Conservation (phyloP, 2,113 vertebrate species). For the Neopipo cinnamomea region DNA sequence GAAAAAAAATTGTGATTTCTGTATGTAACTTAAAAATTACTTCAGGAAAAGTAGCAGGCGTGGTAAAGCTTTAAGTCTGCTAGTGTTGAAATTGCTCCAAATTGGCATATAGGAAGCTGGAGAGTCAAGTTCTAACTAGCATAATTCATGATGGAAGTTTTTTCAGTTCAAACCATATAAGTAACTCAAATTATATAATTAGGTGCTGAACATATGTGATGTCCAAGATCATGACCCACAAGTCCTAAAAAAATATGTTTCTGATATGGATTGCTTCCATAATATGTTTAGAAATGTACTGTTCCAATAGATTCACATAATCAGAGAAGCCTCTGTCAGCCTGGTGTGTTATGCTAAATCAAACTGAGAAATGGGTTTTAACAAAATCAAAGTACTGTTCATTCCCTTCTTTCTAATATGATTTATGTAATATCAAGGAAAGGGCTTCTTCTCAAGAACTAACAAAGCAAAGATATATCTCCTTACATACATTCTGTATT, state of each 20-base stretch:
- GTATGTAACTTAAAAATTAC: not conserved
- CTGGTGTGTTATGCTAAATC: not conserved
- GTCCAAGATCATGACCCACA: not conserved
- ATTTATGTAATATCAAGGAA: not conserved
- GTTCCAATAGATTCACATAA: not conserved
- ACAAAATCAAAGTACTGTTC: not conserved
- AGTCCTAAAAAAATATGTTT: not conserved
- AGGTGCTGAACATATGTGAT: not conserved
- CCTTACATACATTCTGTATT: not conserved
- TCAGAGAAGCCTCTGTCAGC: not conserved
- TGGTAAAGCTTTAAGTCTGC: not conserved
- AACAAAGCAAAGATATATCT: rapidly evolving
- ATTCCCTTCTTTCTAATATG: not conserved
- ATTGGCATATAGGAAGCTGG: not conserved
- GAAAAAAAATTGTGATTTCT: not conserved
- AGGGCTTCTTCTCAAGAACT: rapidly evolving
- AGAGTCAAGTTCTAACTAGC: not conserved
- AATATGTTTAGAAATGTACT: not conserved
- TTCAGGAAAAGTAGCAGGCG: not conserved
- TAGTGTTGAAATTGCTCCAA: not conserved
- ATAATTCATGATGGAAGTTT: not conserved
- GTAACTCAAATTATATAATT: not conserved
- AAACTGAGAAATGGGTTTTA: not conserved
- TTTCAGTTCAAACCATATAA: not conserved
- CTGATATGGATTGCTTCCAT: not conserved